A percentile compares a stretch with the other conserved stretches of the same genome.
Evolutionary conservation across 1,140 invertebrate species (phyloP).

Genomic region (Lucilia sericata): DNA sequence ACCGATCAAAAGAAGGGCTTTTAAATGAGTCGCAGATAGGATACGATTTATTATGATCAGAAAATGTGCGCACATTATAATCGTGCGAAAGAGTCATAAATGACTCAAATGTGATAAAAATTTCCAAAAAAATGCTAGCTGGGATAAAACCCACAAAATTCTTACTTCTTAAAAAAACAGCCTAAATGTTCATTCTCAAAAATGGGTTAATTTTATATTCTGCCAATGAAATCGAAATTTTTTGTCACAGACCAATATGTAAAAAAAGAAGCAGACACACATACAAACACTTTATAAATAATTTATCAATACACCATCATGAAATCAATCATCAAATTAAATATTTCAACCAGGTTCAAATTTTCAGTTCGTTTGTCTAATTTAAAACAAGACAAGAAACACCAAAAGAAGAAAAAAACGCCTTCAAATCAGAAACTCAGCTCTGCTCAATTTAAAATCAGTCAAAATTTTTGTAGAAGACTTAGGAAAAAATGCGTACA

Average conservation of each 20-base stretch:
- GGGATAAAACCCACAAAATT: no score
- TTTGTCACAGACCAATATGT: neutral
- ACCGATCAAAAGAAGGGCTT: no score
- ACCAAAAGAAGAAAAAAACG: neutral
- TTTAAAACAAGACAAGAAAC: neutral
- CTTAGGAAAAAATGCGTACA: constrained; percentile 4
- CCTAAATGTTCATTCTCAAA: no score
- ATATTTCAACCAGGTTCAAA: neutral
- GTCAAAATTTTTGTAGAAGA: neutral
- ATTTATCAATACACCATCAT: neutral
- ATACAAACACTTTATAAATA: neutral
- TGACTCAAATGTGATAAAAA: no score
- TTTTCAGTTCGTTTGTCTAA: neutral
- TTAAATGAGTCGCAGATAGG: no score
- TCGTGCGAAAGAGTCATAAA: no score
- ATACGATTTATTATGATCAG: no score
- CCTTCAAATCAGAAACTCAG: neutral
- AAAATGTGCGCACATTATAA: no score
- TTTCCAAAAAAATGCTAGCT: no score
- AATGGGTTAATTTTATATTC: neutral
- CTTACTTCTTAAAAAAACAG: no score
- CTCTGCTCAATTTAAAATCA: neutral
- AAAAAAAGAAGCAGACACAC: neutral
- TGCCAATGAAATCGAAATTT: neutral
- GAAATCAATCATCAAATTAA: constrained; percentile 21